Evolutionary conservation across 2,888 invertebrate genomes (phyloP).

Genomic region (Anticlea derivata): DNA sequence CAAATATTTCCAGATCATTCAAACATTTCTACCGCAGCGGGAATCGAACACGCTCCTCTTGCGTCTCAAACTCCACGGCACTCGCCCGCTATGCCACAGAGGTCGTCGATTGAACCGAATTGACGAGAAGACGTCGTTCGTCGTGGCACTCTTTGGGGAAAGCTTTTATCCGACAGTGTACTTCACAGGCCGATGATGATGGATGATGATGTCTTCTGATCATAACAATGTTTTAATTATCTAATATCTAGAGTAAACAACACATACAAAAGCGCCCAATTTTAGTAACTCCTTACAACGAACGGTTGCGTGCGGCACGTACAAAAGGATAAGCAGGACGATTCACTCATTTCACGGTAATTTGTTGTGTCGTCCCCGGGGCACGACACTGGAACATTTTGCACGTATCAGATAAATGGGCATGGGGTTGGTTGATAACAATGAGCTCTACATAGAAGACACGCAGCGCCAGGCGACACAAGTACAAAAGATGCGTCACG

Average conservation of each 20-base stretch:
- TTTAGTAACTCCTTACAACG: not conserved
- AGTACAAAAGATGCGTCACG: not conserved
- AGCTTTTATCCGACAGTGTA: too few species aligned
- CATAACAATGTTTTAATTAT: too few species aligned
- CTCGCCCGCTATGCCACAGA: too few species aligned
- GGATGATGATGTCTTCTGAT: too few species aligned
- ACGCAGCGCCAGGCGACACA: not conserved
- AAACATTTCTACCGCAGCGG: too few species aligned
- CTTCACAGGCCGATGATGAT: too few species aligned
- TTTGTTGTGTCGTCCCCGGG: constrained; percentile 45
- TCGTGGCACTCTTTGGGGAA: too few species aligned
- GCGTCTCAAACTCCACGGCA: too few species aligned
- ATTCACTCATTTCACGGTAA: constrained; percentile 49
- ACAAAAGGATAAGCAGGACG: constrained; percentile 44
- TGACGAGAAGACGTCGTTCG: too few species aligned
- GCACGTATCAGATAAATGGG: constrained; percentile 49
- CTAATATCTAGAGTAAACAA: not conserved
- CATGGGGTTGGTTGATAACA: constrained; percentile 17
- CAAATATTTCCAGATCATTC: too few species aligned
- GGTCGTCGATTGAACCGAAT: too few species aligned
- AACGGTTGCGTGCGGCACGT: constrained; percentile 23
- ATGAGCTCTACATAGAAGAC: not conserved
- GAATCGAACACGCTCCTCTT: too few species aligned
- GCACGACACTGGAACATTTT: constrained; percentile 38
- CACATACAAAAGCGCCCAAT: not conserved